Evolutionary conservation across 2,797 vertebrate genomes (phyloP).

Genomic region (Ciconia nigra): DNA sequence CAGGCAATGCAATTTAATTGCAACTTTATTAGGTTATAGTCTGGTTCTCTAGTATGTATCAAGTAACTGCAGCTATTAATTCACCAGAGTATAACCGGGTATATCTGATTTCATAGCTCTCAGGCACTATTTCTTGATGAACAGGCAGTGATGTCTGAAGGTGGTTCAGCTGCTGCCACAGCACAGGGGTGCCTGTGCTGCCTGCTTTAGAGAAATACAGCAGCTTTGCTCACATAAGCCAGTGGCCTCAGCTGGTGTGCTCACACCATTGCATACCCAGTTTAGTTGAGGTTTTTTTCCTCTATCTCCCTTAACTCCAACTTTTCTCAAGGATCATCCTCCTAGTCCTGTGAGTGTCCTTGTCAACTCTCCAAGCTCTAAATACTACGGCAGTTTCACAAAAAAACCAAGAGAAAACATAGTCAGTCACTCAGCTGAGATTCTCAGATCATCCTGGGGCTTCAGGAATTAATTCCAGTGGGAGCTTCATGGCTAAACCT

Average conservation of each 20-base stretch:
- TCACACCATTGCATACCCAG: neutral
- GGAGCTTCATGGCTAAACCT: neutral
- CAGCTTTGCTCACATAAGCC: neutral
- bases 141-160: neutral
- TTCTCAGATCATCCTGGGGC: neutral
- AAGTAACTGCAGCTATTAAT: neutral
- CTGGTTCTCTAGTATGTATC: neutral
- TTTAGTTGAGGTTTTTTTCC: neutral
- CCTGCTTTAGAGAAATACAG: neutral
- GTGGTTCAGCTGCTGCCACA: neutral
- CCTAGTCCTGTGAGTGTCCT: neutral
- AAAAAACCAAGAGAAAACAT: neutral
- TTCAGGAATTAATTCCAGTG: neutral
- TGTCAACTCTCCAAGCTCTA: neutral
- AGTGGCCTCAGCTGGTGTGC: neutral
- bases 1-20: neutral
- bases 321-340: neutral
- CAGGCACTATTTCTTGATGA: neutral
- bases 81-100: fast-evolving
- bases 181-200: neutral
- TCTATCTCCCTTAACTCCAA: neutral
- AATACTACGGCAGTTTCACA: neutral
- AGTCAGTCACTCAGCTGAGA: neutral
- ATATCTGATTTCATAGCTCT: neutral
- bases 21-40: neutral